A percentile compares a stretch with the other conserved stretches of the same genome.
Evolutionary conservation across 2,888 invertebrate species (phyloP).

Genomic region (Agrotis clavis): DNA sequence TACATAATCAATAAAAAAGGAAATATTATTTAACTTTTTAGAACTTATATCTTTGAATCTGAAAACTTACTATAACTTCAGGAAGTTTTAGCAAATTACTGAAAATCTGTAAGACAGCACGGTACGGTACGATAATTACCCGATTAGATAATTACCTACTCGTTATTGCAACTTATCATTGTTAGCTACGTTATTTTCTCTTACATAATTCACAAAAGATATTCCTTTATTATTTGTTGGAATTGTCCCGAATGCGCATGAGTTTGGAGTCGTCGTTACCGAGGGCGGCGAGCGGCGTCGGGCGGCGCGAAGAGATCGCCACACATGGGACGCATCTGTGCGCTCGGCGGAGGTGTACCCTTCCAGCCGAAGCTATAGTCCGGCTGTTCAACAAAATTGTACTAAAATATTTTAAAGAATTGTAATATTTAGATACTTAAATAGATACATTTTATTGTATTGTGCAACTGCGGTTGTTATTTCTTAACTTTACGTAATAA

Average conservation of each 20-base stretch:
- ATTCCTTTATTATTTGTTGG: constrained; percentile 29
- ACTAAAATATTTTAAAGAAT: constrained; percentile 46
- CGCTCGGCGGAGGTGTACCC: constrained; percentile 85
- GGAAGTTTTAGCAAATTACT: background rate
- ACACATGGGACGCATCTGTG: constrained; percentile 90
- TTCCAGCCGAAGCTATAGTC: constrained; percentile 78
- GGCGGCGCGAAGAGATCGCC: constrained; percentile 81
- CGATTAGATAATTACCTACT: background rate
- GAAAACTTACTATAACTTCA: background rate
- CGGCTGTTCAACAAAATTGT: constrained; percentile 15
- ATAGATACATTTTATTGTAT: background rate
- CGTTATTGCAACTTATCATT: background rate
- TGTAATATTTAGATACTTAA: background rate
- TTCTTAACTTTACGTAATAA: too few species aligned
- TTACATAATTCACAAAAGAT: constrained; percentile 12
- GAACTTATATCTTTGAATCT: background rate
- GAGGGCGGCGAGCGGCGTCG: constrained; percentile 70
- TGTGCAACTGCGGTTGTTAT: too few species aligned
- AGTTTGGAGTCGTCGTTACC: constrained; percentile 59
- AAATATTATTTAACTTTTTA: too few species aligned
- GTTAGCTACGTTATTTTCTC: background rate
- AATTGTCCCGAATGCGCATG: constrained; percentile 59
- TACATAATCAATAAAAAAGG: too few species aligned
- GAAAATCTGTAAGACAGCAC: background rate
- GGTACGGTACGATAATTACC: background rate